Evolutionary conservation across 1,140 invertebrate genomes (phyloP).

Genomic region (Neodiprion fabricii): DNA sequence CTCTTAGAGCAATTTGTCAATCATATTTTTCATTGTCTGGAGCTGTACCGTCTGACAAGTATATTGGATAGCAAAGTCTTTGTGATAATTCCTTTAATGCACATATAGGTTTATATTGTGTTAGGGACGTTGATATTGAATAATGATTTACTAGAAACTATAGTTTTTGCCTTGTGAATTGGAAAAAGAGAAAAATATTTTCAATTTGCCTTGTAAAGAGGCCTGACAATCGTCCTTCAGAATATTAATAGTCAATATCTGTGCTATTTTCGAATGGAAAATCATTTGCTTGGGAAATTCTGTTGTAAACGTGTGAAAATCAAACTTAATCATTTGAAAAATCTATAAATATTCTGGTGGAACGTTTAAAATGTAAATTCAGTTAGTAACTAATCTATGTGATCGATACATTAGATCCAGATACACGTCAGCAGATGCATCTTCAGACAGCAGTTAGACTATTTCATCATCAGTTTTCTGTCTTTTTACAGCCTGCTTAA

Average conservation of each 20-base stretch:
- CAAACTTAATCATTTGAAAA: not conserved
- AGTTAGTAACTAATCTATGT: not conserved
- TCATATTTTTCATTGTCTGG: not conserved
- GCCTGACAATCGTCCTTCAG: not conserved
- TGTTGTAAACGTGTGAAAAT: no score
- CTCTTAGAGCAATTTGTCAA: not conserved
- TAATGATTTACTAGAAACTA: no score
- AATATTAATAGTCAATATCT: not conserved
- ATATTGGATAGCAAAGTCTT: not conserved
- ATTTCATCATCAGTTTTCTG: conserved; percentile 5
- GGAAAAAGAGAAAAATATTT: no score
- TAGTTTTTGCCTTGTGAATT: no score
- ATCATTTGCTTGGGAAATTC: no score
- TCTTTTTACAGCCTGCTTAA: conserved; percentile 72
- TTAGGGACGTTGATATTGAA: no score
- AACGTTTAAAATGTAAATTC: not conserved
- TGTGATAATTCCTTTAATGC: no score
- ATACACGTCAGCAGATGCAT: conserved; percentile 3
- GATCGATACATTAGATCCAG: not conserved
- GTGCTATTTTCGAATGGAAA: no score
- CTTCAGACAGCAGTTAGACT: conserved; percentile 1
- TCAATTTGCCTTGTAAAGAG: not conserved
- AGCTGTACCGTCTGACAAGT: conserved; percentile 5
- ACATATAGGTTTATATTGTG: no score
- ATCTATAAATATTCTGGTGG: not conserved